Evolutionary conservation across 2,797 vertebrate genomes (phyloP).

Genomic region (Anomalospiza imberbis): DNA sequence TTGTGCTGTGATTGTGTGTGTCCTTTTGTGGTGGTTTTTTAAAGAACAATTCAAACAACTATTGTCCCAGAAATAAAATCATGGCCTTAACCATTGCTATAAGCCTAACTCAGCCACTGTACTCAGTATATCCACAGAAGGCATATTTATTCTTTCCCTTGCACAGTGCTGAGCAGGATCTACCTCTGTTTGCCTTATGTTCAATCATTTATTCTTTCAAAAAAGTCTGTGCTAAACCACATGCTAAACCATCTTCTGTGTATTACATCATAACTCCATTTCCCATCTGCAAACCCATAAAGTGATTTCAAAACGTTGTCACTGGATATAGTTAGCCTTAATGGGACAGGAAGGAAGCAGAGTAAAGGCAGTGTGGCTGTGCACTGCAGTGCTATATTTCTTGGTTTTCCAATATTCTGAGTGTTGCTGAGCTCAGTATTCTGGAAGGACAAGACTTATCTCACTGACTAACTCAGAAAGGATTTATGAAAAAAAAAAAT

Average conservation of each 20-base stretch:
- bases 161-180: neutral
- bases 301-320: neutral
- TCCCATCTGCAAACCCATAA: neutral
- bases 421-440: slow-evolving; percentile 36
- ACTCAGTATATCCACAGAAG: neutral
- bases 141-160: neutral
- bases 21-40: neutral
- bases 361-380: neutral
- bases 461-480: neutral
- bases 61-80: neutral
- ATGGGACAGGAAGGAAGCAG: neutral
- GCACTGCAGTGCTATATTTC: slow-evolving; percentile 20
- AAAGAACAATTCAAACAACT: neutral
- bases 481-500: neutral
- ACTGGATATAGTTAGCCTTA: neutral
- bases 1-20: neutral
- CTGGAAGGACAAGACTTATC: neutral
- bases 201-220: neutral
- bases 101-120: neutral
- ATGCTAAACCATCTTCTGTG: neutral
- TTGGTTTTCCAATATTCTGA: neutral
- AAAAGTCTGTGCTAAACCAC: neutral
- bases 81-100: neutral
- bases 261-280: neutral
- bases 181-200: neutral